Evolutionary conservation across 2,797 vertebrate species (phyloP), one percentile per base, ranked within the genome.

Genomic region (Botia kubotai): DNA sequence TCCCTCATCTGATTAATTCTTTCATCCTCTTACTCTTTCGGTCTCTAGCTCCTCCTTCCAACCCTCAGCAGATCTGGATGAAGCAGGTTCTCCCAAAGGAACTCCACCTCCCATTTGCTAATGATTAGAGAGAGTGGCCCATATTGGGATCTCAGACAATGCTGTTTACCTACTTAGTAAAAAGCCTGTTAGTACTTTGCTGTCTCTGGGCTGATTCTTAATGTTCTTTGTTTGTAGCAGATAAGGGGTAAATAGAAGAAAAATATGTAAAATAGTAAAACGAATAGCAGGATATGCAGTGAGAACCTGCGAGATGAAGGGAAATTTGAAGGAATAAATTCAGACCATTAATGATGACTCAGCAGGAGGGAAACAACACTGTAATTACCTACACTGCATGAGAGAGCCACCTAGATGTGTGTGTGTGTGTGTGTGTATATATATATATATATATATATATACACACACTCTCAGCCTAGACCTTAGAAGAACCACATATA

Each of bases 311-410:
- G 19, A 63, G n/a, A 48, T 68, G 3, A 48, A 53, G 43, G 17
- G 21, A 65, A 63, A 12, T 57, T 36, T 26, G 62, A 67, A 5
- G 36, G 60, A 65, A 69, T 33, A 39, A 73, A 79, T 75, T 57
- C 16, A 63, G 33, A 46, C 63, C 29, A 65, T 82, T 52, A 72
- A 75, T 83, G 70, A 74, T 74, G 75, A 78, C 53, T 72, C 84
- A 73, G 68, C 43, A 75, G 78, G 78, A 75, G 63, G 73, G 46
- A 80, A 76, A 81, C 84, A 76, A 83, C 82, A 78, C 60, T 60
- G 43, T 67, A 89, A 90, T 90, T 91, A 86, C 73, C 57, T 89
- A 84, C 75, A 67, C 89, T 68, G 17, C 57, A 50, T 72, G 57
- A 84, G 57, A 86, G 23, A 50, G 43, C 66, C 39, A 58, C 83